Percentiles rank a stretch among this genome's conserved stretches.
Conservation (phyloP, 2,113 vertebrate species). For the Hippocampus mohnikei region DNA sequence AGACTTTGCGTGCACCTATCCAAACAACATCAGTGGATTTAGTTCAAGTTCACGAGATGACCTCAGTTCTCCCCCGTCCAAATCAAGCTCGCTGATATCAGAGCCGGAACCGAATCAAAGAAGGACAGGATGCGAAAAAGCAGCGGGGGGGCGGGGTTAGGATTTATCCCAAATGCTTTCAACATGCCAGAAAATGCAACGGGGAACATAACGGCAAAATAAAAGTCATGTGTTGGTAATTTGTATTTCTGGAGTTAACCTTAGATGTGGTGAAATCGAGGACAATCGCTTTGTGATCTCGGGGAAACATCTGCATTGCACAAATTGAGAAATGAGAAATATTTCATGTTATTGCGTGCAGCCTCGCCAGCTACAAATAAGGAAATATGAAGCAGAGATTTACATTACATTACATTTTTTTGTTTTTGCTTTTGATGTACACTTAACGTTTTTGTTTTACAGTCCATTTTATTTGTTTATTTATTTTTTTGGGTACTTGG, state of each 20-base stretch:
- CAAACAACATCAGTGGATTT: conserved; percentile 55
- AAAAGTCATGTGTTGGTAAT: not conserved
- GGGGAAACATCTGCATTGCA: too few relatives aligned
- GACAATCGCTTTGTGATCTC: too few relatives aligned
- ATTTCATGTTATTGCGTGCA: too few relatives aligned
- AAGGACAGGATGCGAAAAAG: conserved; percentile 28
- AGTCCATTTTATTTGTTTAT: too few relatives aligned
- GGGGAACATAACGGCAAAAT: conserved; percentile 8
- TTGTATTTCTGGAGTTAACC: not conserved
- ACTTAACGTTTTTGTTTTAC: too few relatives aligned
- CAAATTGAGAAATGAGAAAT: too few relatives aligned
- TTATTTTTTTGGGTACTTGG: too few relatives aligned
- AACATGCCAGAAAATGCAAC: conserved; percentile 30
- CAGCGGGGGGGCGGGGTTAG: conserved; percentile 26
- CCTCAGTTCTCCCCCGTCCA: conserved; percentile 37
- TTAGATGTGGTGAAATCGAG: not conserved
- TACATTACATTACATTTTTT: too few relatives aligned
- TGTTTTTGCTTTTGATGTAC: too few relatives aligned
- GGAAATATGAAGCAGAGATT: too few relatives aligned
- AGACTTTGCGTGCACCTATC: conserved; percentile 55
- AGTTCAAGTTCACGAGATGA: conserved; percentile 58
- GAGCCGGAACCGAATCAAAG: conserved; percentile 59
- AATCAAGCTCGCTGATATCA: conserved; percentile 48
- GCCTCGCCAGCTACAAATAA: too few relatives aligned
- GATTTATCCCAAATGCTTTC: conserved; percentile 31